Evolutionary conservation across 2,113 vertebrate genomes (phyloP).

Genomic region (Etheostoma spectabile): DNA sequence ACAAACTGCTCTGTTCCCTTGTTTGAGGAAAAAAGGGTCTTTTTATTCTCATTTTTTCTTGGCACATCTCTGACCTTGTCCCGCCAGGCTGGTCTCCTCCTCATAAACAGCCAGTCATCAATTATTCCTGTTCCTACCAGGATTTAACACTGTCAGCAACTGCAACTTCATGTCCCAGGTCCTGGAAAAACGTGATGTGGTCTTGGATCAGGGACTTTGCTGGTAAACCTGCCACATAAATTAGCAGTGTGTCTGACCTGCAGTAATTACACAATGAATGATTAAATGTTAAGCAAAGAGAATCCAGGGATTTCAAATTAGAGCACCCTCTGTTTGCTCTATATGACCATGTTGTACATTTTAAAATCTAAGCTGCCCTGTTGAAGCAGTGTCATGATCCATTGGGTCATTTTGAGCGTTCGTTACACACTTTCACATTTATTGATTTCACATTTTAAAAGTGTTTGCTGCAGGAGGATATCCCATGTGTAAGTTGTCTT

Average conservation of each 20-base stretch:
- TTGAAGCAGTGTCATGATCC: slow-evolving; percentile 1
- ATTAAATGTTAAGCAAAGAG: slow-evolving; percentile 27
- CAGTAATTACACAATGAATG: slow-evolving; percentile 13
- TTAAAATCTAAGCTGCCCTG: background rate
- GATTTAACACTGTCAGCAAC: slow-evolving; percentile 40
- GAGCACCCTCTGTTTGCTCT: slow-evolving; percentile 4
- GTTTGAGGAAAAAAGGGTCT: background rate
- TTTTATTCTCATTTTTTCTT: background rate
- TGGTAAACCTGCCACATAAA: slow-evolving; percentile 53
- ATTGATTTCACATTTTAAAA: background rate
- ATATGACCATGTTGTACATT: background rate
- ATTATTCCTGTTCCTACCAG: slow-evolving; percentile 37
- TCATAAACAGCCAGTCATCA: slow-evolving; percentile 56
- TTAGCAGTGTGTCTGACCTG: slow-evolving; percentile 6
- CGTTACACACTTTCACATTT: background rate
- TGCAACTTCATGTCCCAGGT: background rate
- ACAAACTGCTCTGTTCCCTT: slow-evolving; percentile 5
- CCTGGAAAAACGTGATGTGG: slow-evolving; percentile 28
- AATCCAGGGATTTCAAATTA: slow-evolving; percentile 6
- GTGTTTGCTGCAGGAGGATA: background rate
- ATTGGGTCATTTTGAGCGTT: background rate
- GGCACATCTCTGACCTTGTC: slow-evolving; percentile 64
- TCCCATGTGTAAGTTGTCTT: background rate
- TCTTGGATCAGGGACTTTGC: slow-evolving; percentile 9
- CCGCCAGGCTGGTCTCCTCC: slow-evolving; percentile 17